Conservation (phyloP, 1,140 invertebrate species). For the Cecropterus lyciades region DNA sequence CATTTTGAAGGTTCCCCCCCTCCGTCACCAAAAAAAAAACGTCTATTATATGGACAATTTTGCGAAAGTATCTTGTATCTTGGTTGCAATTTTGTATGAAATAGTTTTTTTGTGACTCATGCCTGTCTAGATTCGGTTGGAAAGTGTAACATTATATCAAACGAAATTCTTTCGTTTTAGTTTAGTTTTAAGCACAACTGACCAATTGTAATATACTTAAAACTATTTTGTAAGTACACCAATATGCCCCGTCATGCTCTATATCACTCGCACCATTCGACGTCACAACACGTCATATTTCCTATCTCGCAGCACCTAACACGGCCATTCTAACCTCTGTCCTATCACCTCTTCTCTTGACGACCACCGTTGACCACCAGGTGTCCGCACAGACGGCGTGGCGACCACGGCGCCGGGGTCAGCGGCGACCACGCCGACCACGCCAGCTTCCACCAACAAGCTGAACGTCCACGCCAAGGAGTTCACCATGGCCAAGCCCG, state of each 20-base stretch:
- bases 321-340: constrained; percentile 54
- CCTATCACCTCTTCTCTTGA: constrained; percentile 80
- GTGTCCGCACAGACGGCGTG: constrained; percentile 81
- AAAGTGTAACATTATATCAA: too few species aligned
- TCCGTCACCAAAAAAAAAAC: too few species aligned
- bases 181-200: too few species aligned
- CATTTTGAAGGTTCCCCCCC: too few species aligned
- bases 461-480: constrained; percentile 94
- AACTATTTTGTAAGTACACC: not conserved
- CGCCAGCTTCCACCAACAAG: constrained; percentile 79
- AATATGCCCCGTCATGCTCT: not conserved
- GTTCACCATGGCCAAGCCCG: constrained; percentile 90
- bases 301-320: constrained; percentile 38
- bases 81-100: too few species aligned
- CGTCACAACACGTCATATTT: constrained; percentile 7
- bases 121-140: too few species aligned
- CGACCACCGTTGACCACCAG: constrained; percentile 75
- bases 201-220: too few species aligned
- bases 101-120: too few species aligned
- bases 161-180: too few species aligned
- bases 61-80: too few species aligned
- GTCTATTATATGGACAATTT: too few species aligned
- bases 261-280: constrained; percentile 19
- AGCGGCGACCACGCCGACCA: constrained; percentile 51
- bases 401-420: constrained; percentile 50